Evolutionary conservation across 1,140 invertebrate species (phyloP), one percentile per base, ranked within the genome.

Genomic region (Arctopsyche grandis): DNA sequence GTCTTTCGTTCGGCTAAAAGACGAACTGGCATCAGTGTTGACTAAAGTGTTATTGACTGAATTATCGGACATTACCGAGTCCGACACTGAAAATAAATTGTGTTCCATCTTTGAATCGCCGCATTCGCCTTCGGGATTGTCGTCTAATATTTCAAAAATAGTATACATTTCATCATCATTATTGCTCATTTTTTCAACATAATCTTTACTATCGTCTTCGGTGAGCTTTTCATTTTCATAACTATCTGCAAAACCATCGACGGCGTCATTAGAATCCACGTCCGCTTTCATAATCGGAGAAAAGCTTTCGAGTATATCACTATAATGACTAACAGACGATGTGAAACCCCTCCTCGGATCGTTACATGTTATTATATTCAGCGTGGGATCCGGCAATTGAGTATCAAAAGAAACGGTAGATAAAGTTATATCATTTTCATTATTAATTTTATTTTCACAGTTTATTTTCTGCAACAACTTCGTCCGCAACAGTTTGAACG

Each of bases 151-250:
- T 84, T 88, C 87, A 22, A 87, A 87, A 78, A 89, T 84, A 0
- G 88, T 89, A 21, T 88, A 88, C 29, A 88, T 84, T 82, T 89
- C 88, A 83, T 88, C 86, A 83, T 87, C 87, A 83, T 86, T 86
- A 80, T 84, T 83, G n/a, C 16, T 44, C 5, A 76, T 63, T 16
- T 46, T 70, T 43, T 80, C 75, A 0, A 46, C 69, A 26, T 22
- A 63, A 16, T 77, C 69, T 48, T 78, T 73, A 24, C 44, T 46
- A 16, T 80, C 66, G 1, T 56, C 75, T 10, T 38, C 58, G 10
- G 24, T 16, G 16, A 46, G 14, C 9, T 70, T 60, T n/a, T 66
- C 60, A 24, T 52, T 24, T 38, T 78, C 71, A 22, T 58, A 43
- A 1, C 16, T 46, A 22, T 69, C 43, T 5, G 60, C 38, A n/a